Percentiles rank a stretch among this genome's conserved stretches.
Evolutionary conservation across 2,113 vertebrate species (phyloP).

Genomic region (Lagopus muta): DNA sequence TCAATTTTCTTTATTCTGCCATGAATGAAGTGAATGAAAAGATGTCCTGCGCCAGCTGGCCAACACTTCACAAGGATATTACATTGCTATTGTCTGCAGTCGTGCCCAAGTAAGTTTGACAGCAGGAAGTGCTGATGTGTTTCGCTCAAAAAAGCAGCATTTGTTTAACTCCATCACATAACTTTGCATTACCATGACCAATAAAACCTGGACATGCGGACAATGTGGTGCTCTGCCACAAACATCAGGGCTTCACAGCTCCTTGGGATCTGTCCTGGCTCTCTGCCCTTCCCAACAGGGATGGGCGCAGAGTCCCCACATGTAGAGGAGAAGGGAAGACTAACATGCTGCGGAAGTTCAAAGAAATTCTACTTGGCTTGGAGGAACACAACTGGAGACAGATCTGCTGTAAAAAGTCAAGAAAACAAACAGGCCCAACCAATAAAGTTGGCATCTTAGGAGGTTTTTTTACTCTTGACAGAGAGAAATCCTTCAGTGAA

Average conservation of each 20-base stretch:
- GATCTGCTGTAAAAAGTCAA: neutral
- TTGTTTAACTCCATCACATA: neutral
- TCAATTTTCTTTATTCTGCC: constrained; percentile 40
- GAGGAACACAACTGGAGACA: neutral
- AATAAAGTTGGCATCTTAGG: neutral
- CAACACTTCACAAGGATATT: constrained; percentile 45
- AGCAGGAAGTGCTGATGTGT: constrained; percentile 2
- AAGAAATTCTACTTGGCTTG: neutral
- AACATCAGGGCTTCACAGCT: neutral
- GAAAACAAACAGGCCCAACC: neutral
- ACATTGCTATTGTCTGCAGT: constrained; percentile 41
- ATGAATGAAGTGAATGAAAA: constrained; percentile 49
- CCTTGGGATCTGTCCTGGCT: rapidly evolving
- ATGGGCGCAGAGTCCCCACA: neutral
- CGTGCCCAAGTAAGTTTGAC: neutral
- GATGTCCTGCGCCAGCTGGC: constrained; percentile 35
- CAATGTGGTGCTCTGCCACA: rapidly evolving
- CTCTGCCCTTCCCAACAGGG: neutral
- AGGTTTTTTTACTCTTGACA: neutral
- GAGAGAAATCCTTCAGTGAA: neutral
- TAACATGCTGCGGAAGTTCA: neutral
- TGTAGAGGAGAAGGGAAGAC: neutral
- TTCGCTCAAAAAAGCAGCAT: neutral
- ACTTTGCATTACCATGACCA: rapidly evolving
- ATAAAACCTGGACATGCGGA: neutral